Evolutionary conservation across 2,113 vertebrate species (phyloP), one percentile per base, ranked within the genome.

Genomic region (Tauraco erythrolophus): DNA sequence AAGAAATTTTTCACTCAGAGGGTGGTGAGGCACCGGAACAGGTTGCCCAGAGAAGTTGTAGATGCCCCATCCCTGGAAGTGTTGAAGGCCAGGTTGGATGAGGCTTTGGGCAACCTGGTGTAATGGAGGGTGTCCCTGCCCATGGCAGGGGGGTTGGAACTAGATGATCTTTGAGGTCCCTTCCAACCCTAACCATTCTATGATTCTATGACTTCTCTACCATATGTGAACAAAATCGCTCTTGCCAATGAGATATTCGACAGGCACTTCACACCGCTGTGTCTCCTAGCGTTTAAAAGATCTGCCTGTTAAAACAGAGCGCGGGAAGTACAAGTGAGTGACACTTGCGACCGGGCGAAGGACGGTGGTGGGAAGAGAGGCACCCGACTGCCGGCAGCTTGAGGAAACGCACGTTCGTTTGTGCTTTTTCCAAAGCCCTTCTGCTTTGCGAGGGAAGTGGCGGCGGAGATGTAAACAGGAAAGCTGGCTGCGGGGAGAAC

Each of bases 401-500:
- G 79, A 95, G 92, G 96, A 94, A 96, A 56, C 1, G 10, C 54
- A 53, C 57, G 46, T 68, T 93, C 93, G 94, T 94, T 96, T 94
- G 79, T 94, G 54, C 53, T 51, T 84, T 48, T 46, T 37, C 81
- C 74, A 45, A 75, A 94, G 93, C 88, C 69, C 76, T 92, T 53
- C 0, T 9, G 71, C 95, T 58, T 46, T 24, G 41, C 83, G 8
- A 51, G 80, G 86, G 93, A 95, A 88, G 85, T 3, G 0, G 7
- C 14, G 0, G 83, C 80, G 8, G 69, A 25, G 81, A 66, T 56
- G 92, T 97, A 94, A 97, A 96, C 96, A 95, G 96, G 96, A 96
- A 97, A 53, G 39, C 80, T 46, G 81, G 62, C 81, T 62, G 74
- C 65, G 14, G 77, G 68, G 68, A 61, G 68, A 92, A 11, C 68